Base-by-base conservation (phyloP, 2,888 invertebrate species). In the Drosophila testacea region DNA sequence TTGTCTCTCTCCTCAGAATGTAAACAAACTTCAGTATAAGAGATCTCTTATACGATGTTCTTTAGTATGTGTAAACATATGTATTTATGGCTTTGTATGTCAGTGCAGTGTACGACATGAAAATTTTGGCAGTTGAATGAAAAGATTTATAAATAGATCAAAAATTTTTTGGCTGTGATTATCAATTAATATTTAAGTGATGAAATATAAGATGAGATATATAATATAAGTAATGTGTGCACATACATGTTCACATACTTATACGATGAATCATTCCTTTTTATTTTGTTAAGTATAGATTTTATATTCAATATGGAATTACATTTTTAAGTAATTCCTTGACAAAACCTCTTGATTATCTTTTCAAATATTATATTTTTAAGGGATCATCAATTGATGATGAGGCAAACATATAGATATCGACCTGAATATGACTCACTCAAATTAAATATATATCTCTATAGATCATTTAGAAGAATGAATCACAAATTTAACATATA, bases 181-280 rank as follows among this genome's bases (percentile, higher is more conserved):
- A 69, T 74, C 80, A 83, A 83, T 79, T 72, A 76, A 69, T 65
- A 79, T 79, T 76, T 74, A 74, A 67, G 67, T 67, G 73, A 65
- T 87, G 85, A 84, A 84, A 87, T 66, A 72, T 65, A 74, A 87
- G 82, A 73, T 79, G 82, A 69, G 61, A 69, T 36, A 73, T 84
- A 22, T 51, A 50, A 50, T 13, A 50, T 41, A 60, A 30, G 16
- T 38, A 54, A 48, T 42, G 46, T 51, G 32, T 54, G 7, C 30
- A 39, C 7, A 47, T 47, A 52, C 16, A 38, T 44, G 54, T 48
- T 51, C 10, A 42, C 41, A 41, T 59, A 46, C 38, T 46, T 47
- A 39, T 38, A 39, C 7, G 41, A 54, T 79, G 75, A 77, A 36
- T 76, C 77, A 73, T 42, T 46, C 3, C 27, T 13, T 42, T 27